Conservation (phyloP, 2,888 invertebrate genomes). For the Napeogenes inachia region DNA sequence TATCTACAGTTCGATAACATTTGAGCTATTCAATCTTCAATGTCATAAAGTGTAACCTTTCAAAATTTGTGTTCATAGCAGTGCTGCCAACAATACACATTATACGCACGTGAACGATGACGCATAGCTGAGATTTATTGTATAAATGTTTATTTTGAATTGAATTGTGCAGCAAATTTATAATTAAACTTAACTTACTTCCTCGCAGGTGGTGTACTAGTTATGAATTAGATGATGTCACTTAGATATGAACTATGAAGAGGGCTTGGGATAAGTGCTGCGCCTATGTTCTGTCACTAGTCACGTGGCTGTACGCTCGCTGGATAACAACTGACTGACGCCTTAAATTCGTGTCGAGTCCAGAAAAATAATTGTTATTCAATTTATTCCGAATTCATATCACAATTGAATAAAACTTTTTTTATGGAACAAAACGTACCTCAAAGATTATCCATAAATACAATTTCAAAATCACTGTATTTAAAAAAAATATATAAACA, state of each 20-base stretch:
- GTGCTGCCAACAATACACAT: constrained; percentile 20
- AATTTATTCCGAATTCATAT: constrained; percentile 8
- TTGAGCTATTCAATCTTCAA: constrained; percentile 26
- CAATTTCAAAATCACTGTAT: no score
- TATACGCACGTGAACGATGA: constrained; percentile 15
- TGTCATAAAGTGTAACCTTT: constrained; percentile 26
- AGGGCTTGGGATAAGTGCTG: neutral
- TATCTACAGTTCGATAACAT: constrained; percentile 23
- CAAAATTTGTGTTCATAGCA: constrained; percentile 13
- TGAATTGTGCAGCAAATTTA: constrained; percentile 23
- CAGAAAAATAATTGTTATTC: constrained; percentile 18
- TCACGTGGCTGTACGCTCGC: constrained; percentile 16
- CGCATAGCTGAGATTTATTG: constrained; percentile 19
- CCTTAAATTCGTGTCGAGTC: constrained; percentile 7
- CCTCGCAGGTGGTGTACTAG: constrained; percentile 24
- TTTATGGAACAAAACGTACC: no score
- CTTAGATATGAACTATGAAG: neutral
- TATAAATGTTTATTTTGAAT: constrained; percentile 13
- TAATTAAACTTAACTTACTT: constrained; percentile 37
- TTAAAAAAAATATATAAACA: no score
- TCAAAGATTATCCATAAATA: no score
- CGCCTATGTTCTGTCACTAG: constrained; percentile 7
- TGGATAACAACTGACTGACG: constrained; percentile 17
- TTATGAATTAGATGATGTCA: constrained; percentile 9
- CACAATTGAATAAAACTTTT: neutral